Evolutionary conservation across 1,140 invertebrate genomes (phyloP).

Genomic region (Dufourea novaeangliae): DNA sequence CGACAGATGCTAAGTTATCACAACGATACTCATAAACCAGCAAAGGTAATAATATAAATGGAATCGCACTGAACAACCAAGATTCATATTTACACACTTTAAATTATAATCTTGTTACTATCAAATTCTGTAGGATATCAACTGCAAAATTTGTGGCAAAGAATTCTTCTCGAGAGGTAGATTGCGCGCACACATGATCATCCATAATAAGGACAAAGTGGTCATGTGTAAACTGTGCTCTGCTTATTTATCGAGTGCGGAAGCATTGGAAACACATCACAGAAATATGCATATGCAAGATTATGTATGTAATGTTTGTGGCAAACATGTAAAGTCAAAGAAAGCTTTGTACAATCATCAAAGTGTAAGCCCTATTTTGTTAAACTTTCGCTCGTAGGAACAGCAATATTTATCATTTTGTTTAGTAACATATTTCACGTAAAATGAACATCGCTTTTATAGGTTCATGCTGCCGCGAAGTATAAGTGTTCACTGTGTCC

Average conservation of each 20-base stretch:
- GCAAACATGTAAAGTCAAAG: slow-evolving; percentile 62
- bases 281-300: slow-evolving; percentile 64
- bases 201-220: slow-evolving; percentile 67
- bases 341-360: slow-evolving; percentile 73
- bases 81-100: background rate
- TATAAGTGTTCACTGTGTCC: slow-evolving; percentile 69
- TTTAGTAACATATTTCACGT: background rate
- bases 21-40: slow-evolving; percentile 65
- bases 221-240: slow-evolving; percentile 71
- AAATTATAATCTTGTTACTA: slow-evolving; percentile 28
- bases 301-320: slow-evolving; percentile 69
- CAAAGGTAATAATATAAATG: slow-evolving; percentile 60
- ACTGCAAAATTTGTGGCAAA: slow-evolving; percentile 66
- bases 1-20: slow-evolving; percentile 71
- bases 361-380: slow-evolving; percentile 61
- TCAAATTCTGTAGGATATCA: slow-evolving; percentile 59
- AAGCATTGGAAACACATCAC: slow-evolving; percentile 64
- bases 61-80: too few relatives aligned
- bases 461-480: slow-evolving; percentile 70
- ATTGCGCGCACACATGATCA: slow-evolving; percentile 67
- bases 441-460: slow-evolving; percentile 7
- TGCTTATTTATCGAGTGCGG: slow-evolving; percentile 63
- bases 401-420: background rate
- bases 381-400: background rate
- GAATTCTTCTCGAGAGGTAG: slow-evolving; percentile 68